These are phyloP conservation scores for Axinella damicornis DNA, from an alignment of 37 sponge, comb jelly and placozoan genomes.

Conservation along the genomic window DNA sequence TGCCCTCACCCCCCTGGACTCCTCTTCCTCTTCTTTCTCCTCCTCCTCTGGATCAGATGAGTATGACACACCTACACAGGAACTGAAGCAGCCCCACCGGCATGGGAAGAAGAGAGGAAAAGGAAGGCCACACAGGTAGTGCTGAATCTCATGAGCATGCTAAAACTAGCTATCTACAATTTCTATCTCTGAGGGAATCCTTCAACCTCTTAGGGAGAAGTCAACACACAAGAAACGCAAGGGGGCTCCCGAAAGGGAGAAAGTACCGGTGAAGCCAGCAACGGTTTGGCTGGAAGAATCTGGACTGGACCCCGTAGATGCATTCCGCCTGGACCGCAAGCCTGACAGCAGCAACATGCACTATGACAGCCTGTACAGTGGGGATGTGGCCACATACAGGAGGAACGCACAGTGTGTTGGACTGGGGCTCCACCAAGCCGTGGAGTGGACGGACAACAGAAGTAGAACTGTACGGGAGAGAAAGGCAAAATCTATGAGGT, in stretches of 20 bases:
- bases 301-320: constrained; percentile 54
- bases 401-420: constrained; percentile 63
- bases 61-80: neutral
- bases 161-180: no score
- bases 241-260: neutral
- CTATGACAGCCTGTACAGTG: constrained; percentile 78
- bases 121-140: no score
- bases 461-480: constrained; percentile 16
- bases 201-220: neutral
- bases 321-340: constrained; percentile 65
- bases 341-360: constrained; percentile 64
- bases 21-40: no score
- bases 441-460: constrained; percentile 55
- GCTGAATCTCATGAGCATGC: no score
- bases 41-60: neutral
- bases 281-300: constrained; percentile 76
- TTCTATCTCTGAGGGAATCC: no score
- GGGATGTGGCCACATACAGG: constrained; percentile 66
- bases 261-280: neutral
- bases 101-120: no score
- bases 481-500: neutral
- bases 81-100: no score
- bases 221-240: neutral
- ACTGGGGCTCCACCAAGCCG: constrained; percentile 22
- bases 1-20: neutral